These are phyloP conservation scores for Cydia splendana DNA, from an alignment of 1,140 invertebrate genomes.

Conservation along the genomic window DNA sequence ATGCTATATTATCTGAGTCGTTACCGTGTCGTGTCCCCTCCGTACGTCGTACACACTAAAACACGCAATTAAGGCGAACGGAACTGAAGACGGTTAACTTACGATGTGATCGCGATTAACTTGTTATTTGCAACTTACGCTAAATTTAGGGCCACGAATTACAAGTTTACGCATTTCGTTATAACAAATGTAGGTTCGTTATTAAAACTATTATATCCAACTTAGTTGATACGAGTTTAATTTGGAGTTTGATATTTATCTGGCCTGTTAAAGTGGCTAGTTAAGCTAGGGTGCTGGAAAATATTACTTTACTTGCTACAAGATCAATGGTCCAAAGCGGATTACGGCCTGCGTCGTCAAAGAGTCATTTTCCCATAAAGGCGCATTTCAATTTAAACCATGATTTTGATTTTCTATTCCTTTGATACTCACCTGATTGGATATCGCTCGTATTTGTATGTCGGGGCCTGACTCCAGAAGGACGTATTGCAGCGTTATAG, in stretches of 20 bases:
- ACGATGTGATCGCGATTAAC: constrained; percentile 4
- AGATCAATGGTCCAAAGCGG: neutral
- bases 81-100: neutral
- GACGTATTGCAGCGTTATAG: too few species aligned
- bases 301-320: neutral
- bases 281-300: neutral
- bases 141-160: neutral
- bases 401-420: too few species aligned
- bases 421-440: too few species aligned
- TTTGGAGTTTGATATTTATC: constrained; percentile 1
- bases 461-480: too few species aligned
- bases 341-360: neutral
- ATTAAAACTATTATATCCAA: constrained; percentile 2
- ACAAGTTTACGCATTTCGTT: neutral
- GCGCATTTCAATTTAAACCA: too few species aligned
- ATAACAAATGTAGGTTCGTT: constrained; percentile 11
- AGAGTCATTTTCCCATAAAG: too few species aligned
- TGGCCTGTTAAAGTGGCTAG: constrained; percentile 5
- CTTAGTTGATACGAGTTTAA: constrained; percentile 11
- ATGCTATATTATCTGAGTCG: neutral
- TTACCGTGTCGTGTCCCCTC: neutral
- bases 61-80: neutral
- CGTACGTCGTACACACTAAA: neutral
- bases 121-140: neutral
- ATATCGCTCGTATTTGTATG: too few species aligned